These are phyloP conservation scores for Lathronympha strigana DNA, from an alignment of 2,888 invertebrate species.

Conservation along the genomic window DNA sequence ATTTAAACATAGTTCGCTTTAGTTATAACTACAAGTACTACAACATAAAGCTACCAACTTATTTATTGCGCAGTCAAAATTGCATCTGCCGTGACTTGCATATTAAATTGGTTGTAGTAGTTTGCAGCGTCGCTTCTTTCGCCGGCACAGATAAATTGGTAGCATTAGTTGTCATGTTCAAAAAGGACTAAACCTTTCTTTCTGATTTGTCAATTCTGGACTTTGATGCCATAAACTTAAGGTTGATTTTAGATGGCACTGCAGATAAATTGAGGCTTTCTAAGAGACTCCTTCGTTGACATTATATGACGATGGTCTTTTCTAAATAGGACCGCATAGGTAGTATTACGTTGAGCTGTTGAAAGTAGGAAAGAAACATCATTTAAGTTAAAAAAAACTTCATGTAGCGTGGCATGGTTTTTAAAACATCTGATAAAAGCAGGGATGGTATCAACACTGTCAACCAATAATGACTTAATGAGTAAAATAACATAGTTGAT, in stretches of 20 bases:
- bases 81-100: conserved; percentile 1
- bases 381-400: background rate
- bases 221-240: background rate
- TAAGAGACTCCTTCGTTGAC: background rate
- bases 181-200: background rate
- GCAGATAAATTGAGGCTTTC: background rate
- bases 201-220: background rate
- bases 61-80: conserved; percentile 12
- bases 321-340: background rate
- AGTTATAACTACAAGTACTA: background rate
- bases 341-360: background rate
- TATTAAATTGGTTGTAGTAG: conserved; percentile 17
- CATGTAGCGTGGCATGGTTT: background rate
- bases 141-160: conserved; percentile 26
- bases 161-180: background rate
- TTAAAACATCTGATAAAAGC: too few species aligned
- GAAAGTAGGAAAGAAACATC: background rate
- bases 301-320: background rate
- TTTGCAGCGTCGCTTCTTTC: conserved; percentile 1
- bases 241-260: background rate
- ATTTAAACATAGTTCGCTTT: background rate
- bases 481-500: too few species aligned
- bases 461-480: too few species aligned
- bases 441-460: too few species aligned
- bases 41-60: conserved; percentile 12